Evolutionary conservation across 2,888 invertebrate genomes (phyloP).

Genomic region (Lasioglossum zephyrum): DNA sequence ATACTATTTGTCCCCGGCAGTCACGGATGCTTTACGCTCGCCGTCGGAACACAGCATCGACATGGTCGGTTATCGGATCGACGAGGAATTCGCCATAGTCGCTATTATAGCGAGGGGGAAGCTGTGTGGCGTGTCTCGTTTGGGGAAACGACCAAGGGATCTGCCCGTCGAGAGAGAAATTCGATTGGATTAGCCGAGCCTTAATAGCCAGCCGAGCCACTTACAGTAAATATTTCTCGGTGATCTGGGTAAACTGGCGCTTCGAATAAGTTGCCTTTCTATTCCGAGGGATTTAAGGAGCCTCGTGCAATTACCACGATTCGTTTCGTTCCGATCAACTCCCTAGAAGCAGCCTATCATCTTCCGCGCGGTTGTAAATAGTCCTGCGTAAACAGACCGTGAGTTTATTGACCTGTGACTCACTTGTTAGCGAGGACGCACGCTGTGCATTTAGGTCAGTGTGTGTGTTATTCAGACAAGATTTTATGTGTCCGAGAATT

Average conservation of each 20-base stretch:
- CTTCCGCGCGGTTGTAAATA: neutral
- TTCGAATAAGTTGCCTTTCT: neutral
- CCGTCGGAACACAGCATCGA: neutral
- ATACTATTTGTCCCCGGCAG: neutral
- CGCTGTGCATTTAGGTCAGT: neutral
- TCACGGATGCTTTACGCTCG: neutral
- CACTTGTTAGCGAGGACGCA: neutral
- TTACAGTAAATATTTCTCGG: neutral
- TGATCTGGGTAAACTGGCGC: constrained; percentile 4
- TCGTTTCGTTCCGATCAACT: neutral
- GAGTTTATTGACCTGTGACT: neutral
- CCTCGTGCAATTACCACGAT: neutral
- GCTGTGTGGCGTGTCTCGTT: neutral
- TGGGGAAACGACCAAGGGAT: neutral
- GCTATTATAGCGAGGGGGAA: neutral
- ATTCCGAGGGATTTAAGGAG: neutral
- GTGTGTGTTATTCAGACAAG: neutral
- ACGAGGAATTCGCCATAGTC: neutral
- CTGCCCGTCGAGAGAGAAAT: neutral
- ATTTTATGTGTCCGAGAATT: neutral
- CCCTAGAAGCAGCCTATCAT: neutral
- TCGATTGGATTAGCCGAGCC: neutral
- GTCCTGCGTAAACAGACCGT: neutral
- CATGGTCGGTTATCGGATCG: neutral
- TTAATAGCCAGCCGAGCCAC: neutral